Conservation (phyloP, 2,797 vertebrate species). For the Pseudopleuronectes americanus region DNA sequence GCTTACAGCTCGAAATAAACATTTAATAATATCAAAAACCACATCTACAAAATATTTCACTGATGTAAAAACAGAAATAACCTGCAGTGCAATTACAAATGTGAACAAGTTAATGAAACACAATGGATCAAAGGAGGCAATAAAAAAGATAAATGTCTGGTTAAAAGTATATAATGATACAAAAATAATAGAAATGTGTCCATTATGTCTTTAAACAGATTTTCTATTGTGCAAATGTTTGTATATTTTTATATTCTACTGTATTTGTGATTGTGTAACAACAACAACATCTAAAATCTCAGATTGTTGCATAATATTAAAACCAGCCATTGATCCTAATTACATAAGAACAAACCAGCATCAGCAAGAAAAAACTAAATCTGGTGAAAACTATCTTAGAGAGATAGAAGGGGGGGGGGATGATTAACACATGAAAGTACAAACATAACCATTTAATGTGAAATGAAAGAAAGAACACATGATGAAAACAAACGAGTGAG, state of each 20-base stretch:
- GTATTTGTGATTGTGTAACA: conserved; percentile 28
- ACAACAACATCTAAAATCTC: conserved; percentile 4
- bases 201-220: too few species aligned
- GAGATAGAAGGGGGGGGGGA: conserved; percentile 1
- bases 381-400: neutral
- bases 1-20: too few species aligned
- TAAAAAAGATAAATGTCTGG: too few species aligned
- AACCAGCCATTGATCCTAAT: conserved; percentile 46
- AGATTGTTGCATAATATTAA: conserved; percentile 40
- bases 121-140: too few species aligned
- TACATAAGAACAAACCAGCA: conserved; percentile 29
- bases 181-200: too few species aligned
- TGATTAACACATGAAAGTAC: neutral
- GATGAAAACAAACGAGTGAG: neutral
- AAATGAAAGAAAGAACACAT: conserved; percentile 1
- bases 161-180: too few species aligned
- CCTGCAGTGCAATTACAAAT: too few species aligned
- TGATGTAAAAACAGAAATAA: too few species aligned
- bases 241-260: neutral
- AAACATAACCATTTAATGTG: neutral
- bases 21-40: too few species aligned
- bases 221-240: too few species aligned
- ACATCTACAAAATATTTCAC: too few species aligned
- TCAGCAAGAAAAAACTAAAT: conserved; percentile 1
- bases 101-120: too few species aligned